Evolutionary conservation across 1,140 invertebrate species (phyloP).

Genomic region (Calephelis nemesis): DNA sequence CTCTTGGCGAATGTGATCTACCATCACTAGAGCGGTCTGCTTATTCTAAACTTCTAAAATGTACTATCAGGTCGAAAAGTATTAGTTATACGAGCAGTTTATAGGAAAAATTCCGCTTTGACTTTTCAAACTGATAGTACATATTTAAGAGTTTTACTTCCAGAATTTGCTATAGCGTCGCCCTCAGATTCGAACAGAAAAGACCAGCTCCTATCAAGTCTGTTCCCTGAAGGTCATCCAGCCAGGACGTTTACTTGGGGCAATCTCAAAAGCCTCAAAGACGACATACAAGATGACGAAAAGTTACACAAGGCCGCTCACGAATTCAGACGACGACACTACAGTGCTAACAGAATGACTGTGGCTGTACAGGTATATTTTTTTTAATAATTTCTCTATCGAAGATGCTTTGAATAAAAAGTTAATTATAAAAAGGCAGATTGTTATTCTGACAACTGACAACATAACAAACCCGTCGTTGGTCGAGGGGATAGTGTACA

Average conservation of each 20-base stretch:
- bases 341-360: slow-evolving; percentile 94
- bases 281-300: slow-evolving; percentile 82
- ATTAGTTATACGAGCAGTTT: too few species aligned
- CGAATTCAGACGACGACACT: slow-evolving; percentile 90
- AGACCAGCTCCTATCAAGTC: slow-evolving; percentile 86
- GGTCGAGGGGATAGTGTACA: too few species aligned
- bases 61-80: too few species aligned
- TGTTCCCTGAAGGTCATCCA: slow-evolving; percentile 85
- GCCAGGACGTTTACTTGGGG: slow-evolving; percentile 92
- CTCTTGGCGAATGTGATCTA: too few species aligned
- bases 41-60: too few species aligned
- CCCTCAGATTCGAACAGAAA: slow-evolving; percentile 84
- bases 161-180: slow-evolving; percentile 88
- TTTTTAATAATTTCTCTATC: too few species aligned
- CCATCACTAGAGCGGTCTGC: too few species aligned
- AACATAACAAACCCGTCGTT: too few species aligned
- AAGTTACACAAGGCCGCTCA: slow-evolving; percentile 84
- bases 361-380: slow-evolving; percentile 85
- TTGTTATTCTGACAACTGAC: too few species aligned
- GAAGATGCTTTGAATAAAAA: too few species aligned
- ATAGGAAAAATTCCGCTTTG: too few species aligned
- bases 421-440: too few species aligned
- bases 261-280: slow-evolving; percentile 87
- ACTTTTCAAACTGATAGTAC: background rate
- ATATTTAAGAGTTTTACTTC: slow-evolving; percentile 1